phyloP scores from a whole-genome alignment of 2,888 invertebrate genomes.

The Myathropa florea region DNA sequence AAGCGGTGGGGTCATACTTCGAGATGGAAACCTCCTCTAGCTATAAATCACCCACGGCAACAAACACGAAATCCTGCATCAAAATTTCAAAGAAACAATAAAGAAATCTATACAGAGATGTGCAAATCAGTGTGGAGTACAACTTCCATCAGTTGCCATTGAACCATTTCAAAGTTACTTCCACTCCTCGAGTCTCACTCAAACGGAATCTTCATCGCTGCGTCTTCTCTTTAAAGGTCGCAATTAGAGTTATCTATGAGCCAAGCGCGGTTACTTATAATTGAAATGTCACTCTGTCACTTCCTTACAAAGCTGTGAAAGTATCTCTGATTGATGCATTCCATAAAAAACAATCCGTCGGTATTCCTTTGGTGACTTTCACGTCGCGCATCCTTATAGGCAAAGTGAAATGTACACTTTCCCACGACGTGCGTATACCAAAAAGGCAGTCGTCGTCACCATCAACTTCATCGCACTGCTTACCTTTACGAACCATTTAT shows the following conservation, averaged over 20 bases:
- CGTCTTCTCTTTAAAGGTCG: neutral
- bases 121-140: neutral
- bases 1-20: too few relatives aligned
- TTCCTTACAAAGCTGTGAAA: slow-evolving; percentile 14
- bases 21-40: too few relatives aligned
- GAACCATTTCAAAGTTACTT: neutral
- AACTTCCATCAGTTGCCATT: neutral
- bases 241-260: neutral
- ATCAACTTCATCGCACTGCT: slow-evolving; percentile 14
- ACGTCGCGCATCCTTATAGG: slow-evolving; percentile 41
- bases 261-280: slow-evolving; percentile 11
- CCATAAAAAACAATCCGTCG: neutral
- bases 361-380: slow-evolving; percentile 24
- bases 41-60: too few relatives aligned
- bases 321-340: slow-evolving; percentile 21
- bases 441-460: slow-evolving; percentile 47
- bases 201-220: neutral
- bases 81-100: too few relatives aligned
- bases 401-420: slow-evolving; percentile 43
- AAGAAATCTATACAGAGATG: neutral
- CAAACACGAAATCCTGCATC: too few relatives aligned
- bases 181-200: neutral
- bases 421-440: slow-evolving; percentile 27
- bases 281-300: slow-evolving; percentile 9
- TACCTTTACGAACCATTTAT: slow-evolving; percentile 46